Evolutionary conservation across 2,797 vertebrate genomes (phyloP), one percentile per base, ranked within the genome.

Genomic region (Poeciliopsis infans): DNA sequence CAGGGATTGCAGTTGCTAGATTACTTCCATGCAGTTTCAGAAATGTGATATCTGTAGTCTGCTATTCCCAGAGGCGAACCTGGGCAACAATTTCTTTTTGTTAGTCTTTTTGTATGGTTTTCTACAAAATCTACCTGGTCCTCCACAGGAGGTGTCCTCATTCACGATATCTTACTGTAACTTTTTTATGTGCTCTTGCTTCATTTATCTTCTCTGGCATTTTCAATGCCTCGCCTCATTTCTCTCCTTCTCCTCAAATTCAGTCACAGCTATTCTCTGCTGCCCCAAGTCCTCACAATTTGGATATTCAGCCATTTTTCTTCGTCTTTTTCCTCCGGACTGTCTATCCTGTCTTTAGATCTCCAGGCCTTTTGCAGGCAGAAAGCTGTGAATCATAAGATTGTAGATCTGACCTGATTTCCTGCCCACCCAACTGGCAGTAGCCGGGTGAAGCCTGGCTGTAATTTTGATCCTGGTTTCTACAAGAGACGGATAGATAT

Each of bases 301-400:
- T 83, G 71, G 59, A 55, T 81, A 77, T 83, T 83, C 83, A 79
- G 71, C 45, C 57, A 59, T 64, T 49, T 61, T 75, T 79, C 69
- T 55, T 33, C 20, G 5, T 0, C 64, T 41, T 39, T 36, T 41
- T 39, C 55, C 43, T 66, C 53, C 55, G 71, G 25, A 68, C 49
- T 75, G 39, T 53, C 72, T 77, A 46, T 74, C 72, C 49, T 78
- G 80, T 80, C 85, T 78, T 77, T 74, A 74, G 74, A 64, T 74
- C 76, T 83, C 76, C 61, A 46, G 64, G 74, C 72, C 80, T 81
- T 77, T 85, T 33, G 18, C 79, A 82, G 68, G 81, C 81, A 83
- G 79, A 90, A 91, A 93, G 92, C 91, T 93, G 90, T 85, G 84
- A 74, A 87, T 93, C 87, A 92, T 93, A 92, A 92, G 91, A 88